These are phyloP conservation scores for Alosa sapidissima DNA, from an alignment of 2,797 vertebrate species.

Conservation along the genomic window DNA sequence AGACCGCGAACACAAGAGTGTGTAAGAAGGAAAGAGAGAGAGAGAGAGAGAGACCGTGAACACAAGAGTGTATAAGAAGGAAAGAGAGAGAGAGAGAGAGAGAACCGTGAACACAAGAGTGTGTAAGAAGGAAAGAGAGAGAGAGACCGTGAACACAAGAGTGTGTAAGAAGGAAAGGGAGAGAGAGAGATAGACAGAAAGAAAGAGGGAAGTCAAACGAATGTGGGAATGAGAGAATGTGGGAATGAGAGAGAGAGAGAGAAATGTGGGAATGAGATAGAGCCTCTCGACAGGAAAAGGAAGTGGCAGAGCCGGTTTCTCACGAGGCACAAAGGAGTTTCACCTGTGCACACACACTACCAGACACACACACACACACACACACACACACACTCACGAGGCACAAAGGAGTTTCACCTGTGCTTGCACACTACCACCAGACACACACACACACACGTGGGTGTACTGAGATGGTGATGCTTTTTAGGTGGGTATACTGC, in stretches of 20 bases:
- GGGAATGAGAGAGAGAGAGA: constrained; percentile 18
- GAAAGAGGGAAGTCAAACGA: not conserved
- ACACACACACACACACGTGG: constrained; percentile 3
- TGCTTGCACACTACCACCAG: not conserved
- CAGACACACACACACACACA: constrained; percentile 23
- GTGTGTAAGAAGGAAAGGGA: constrained; percentile 24
- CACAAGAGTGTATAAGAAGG: not conserved
- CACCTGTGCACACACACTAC: not conserved
- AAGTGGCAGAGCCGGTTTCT: constrained; percentile 60
- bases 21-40: not conserved
- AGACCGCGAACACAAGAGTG: constrained; percentile 16
- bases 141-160: not conserved
- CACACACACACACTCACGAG: constrained; percentile 5
- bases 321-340: constrained; percentile 4
- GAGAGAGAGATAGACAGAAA: not conserved
- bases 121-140: not conserved
- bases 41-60: not conserved
- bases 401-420: constrained; percentile 14
- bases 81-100: not conserved
- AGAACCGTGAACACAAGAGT: constrained; percentile 16
- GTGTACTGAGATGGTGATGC: too few relatives aligned
- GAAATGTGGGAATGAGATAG: constrained; percentile 26
- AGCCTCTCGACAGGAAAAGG: constrained; percentile 66
- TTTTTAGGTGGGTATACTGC: too few relatives aligned
- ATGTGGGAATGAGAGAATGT: too few relatives aligned